These are phyloP conservation scores for Campylorhamphus procurvoides DNA, from an alignment of 2,113 vertebrate genomes.

Conservation along the genomic window DNA sequence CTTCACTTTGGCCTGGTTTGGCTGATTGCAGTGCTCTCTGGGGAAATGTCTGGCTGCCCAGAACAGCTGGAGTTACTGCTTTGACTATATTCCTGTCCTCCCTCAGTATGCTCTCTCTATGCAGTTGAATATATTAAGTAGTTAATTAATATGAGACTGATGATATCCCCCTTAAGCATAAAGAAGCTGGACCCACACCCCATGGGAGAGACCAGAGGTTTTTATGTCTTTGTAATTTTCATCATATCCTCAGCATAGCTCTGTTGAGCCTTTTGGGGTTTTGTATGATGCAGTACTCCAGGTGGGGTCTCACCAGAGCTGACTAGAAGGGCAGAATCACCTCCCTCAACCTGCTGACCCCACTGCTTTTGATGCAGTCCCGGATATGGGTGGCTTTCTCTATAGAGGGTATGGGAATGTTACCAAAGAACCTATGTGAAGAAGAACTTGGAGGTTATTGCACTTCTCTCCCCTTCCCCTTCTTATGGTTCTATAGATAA, in stretches of 20 bases:
- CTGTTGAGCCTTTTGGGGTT: neutral
- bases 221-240: neutral
- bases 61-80: neutral
- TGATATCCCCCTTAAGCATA: neutral
- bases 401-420: neutral
- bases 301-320: neutral
- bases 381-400: neutral
- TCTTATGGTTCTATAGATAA: neutral
- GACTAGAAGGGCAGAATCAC: neutral
- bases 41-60: neutral
- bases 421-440: neutral
- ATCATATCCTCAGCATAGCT: neutral
- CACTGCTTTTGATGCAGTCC: neutral
- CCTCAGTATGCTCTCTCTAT: neutral
- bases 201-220: neutral
- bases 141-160: neutral
- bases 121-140: neutral
- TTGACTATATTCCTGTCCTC: neutral
- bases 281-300: neutral
- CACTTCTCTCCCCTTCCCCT: neutral
- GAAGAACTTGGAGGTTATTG: neutral
- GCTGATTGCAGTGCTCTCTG: neutral
- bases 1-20: conserved; percentile 15
- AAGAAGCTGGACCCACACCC: neutral
- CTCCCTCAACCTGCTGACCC: neutral